Evolutionary conservation across 2,888 invertebrate genomes (phyloP), one percentile per base, ranked within the genome.

Genomic region (Leptinotarsa juncta): DNA sequence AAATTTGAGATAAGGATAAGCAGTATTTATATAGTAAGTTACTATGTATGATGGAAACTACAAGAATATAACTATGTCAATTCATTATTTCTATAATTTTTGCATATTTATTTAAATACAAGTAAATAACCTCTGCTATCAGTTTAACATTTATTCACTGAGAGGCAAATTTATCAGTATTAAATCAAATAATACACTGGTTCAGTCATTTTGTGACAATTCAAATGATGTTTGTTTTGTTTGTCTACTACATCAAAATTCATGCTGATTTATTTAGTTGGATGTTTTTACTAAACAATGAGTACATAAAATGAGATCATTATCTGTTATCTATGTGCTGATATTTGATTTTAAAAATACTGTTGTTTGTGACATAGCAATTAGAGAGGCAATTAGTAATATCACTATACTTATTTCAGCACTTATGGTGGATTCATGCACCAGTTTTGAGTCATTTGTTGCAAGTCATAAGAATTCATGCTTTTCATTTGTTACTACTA

Each of bases 11-110:
- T 62, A 62, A 42, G 32, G 12, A 42, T 62, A 32, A n/a, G 32
- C 62, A 62, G 26, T 62, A 62, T 62, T 32, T 62, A 42, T n/a
- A 26, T 32, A 62, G 62, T n/a, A 62, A 62, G 10, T 32, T 62
- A 62, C 42, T 62, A 42, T 18, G 32, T 62, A 42, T 42, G 32
- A 7, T 20, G 4, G 14, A 57, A 57, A 23, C 4, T 14, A 57
- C n/a, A 51, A n/a, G 51, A n/a, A 51, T 51, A 51, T 51, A 51
- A 7, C 15, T 51, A 16, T 15, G 4, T 51, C 51, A 51, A 51
- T 51, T 51, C 51, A 51, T 51, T 51, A 51, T 42, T 42, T 42
- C 42, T 42, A 42, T 42, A 42, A 42, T 42, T 42, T 42, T 53
- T 53, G 18, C 18, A 53, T 12, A 53, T 53, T n/a, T 53, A 16